These are phyloP conservation scores for Nomada ruficornis DNA, from an alignment of 2,888 invertebrate species.

Conservation along the genomic window DNA sequence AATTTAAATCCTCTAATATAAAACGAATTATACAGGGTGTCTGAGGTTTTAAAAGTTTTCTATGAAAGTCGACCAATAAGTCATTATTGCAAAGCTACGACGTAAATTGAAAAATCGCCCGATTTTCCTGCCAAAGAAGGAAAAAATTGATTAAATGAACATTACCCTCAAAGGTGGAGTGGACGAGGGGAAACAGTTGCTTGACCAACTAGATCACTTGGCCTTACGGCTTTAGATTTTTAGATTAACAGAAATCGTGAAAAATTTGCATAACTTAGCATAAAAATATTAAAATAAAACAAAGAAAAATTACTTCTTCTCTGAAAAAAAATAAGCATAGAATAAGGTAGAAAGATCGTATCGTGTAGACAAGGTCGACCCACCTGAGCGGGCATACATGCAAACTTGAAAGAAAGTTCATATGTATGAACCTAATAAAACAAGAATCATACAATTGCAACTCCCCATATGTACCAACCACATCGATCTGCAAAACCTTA, in stretches of 20 bases:
- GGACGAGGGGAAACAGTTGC: too few species aligned
- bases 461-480: conserved; percentile 1
- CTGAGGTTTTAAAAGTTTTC: too few species aligned
- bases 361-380: conserved; percentile 7
- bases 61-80: too few species aligned
- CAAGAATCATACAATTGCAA: conserved; percentile 15
- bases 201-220: too few species aligned
- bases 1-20: neutral
- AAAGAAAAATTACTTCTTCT: neutral
- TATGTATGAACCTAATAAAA: neutral
- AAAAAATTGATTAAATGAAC: too few species aligned
- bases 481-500: conserved; percentile 27
- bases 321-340: neutral
- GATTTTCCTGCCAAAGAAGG: too few species aligned
- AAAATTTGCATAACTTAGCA: neutral
- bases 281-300: neutral
- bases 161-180: too few species aligned
- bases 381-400: neutral
- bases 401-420: conserved; percentile 39
- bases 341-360: neutral
- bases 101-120: too few species aligned
- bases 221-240: too few species aligned
- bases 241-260: neutral
- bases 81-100: too few species aligned
- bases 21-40: too few species aligned